Base-by-base conservation (phyloP, 2,797 vertebrate species). In the Falco peregrinus region DNA sequence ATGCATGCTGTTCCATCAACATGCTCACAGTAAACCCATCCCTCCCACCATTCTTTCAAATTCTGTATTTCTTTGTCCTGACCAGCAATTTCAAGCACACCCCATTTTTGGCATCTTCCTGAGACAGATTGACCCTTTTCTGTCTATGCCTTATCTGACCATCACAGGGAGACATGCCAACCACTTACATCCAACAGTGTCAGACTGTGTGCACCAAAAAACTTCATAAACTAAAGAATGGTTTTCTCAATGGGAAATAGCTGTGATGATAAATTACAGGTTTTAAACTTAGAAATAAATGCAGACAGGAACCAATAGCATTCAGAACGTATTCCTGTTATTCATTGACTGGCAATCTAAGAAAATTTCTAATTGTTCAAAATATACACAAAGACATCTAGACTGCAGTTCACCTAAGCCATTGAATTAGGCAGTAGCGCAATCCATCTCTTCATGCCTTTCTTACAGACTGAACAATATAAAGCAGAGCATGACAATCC, bases 291-390 rank as follows among this genome's bases (percentile, higher is more conserved):
- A 48, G 41, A 89, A 84, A 80, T 54, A 67, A 73, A 77, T 54
- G 50, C 16, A 29, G 24, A 22, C 17, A 76, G 61, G 43, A 69
- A 59, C 9, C 7, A 65, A 41, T 5, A 65, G 8, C 13, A 61
- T 75, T 84, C 68, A 69, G 69, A 88, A 61, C 7, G 4, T 48
- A 48, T 71, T 84, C 6, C 18, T 88, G 47, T 51, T 69, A 90
- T 84, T 89, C 75, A 64, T 17, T 70, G 83, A 75, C 37, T 85
- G 89, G 78, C 31, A 90, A 87, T 50, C 53, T 75, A 61, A 92
- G 29, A 50, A 39, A 47, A n/a, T 65, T 94, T 94, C 69, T 88
- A 63, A 39, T 65, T 41, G 33, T 54, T 97, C 84, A 90, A 78
- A 73, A 86, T 35, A 79, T 9, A 90, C 8, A 31, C 41, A 89